Conservation (phyloP, 2,888 invertebrate species). For the Periphyllus acericola region DNA sequence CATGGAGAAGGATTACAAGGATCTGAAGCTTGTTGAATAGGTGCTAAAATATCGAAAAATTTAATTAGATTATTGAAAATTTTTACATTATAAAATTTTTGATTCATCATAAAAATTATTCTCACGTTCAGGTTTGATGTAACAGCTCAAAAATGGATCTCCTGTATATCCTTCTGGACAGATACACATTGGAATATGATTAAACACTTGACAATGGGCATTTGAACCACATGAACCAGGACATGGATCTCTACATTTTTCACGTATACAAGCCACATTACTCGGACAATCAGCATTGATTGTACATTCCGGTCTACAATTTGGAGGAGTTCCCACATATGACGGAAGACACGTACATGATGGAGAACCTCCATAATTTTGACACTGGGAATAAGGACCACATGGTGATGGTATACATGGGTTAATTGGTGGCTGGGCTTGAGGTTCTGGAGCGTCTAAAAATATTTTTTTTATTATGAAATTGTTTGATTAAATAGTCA, state of each 20-base stretch:
- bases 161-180: constrained; percentile 76
- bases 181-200: constrained; percentile 77
- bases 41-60: constrained; percentile 21
- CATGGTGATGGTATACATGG: constrained; percentile 82
- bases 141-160: constrained; percentile 70
- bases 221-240: constrained; percentile 71
- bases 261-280: constrained; percentile 70
- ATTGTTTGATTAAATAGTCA: neutral
- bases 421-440: constrained; percentile 62
- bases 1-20: constrained; percentile 73
- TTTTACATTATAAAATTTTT: neutral
- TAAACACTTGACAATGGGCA: constrained; percentile 71
- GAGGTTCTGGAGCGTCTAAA: constrained; percentile 54
- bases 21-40: constrained; percentile 65
- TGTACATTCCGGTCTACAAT: constrained; percentile 81
- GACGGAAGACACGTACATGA: constrained; percentile 79
- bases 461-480: constrained; percentile 14
- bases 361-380: constrained; percentile 72
- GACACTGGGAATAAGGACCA: constrained; percentile 80
- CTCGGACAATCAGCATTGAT: constrained; percentile 76
- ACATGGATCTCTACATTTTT: constrained; percentile 72
- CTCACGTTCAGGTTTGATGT: constrained; percentile 49
- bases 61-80: neutral
- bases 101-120: neutral
- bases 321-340: constrained; percentile 80